A percentile compares a stretch with the other conserved stretches of the same genome.
These are phyloP conservation scores for Enteromius afrohamiltoni DNA, from an alignment of 2,797 vertebrate genomes.

Conservation along the genomic window DNA sequence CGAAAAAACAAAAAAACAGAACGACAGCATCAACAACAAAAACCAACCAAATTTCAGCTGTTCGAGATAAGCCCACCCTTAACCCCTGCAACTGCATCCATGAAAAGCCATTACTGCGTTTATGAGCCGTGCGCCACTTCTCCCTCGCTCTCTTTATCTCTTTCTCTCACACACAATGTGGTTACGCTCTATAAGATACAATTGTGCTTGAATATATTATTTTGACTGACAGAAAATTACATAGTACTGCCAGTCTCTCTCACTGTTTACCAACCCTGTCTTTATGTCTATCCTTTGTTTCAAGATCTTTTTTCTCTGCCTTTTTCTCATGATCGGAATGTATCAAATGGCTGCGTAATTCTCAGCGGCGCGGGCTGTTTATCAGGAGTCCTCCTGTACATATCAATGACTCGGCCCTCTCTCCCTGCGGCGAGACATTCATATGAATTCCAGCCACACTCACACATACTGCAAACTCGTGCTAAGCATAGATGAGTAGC, in stretches of 20 bases:
- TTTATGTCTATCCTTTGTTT: slow-evolving; percentile 69
- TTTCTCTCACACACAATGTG: slow-evolving; percentile 49
- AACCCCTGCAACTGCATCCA: slow-evolving; percentile 53
- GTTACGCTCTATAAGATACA: slow-evolving; percentile 53
- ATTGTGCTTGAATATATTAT: slow-evolving; percentile 55
- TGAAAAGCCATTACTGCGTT: slow-evolving; percentile 56
- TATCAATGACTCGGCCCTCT: slow-evolving; percentile 81
- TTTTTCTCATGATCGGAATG: slow-evolving; percentile 71
- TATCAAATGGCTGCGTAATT: slow-evolving; percentile 77
- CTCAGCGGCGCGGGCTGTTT: slow-evolving; percentile 76
- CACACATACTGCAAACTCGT: slow-evolving; percentile 74
- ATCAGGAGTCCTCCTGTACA: slow-evolving; percentile 80
- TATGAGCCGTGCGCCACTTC: slow-evolving; percentile 54
- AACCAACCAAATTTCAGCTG: slow-evolving; percentile 52
- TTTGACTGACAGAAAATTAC: slow-evolving; percentile 55
- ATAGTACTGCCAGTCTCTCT: slow-evolving; percentile 47
- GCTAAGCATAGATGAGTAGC: slow-evolving; percentile 80
- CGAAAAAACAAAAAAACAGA: slow-evolving; percentile 48
- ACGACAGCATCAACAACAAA: slow-evolving; percentile 42
- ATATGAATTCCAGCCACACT: slow-evolving; percentile 84
- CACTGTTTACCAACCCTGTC: slow-evolving; percentile 65
- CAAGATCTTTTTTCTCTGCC: slow-evolving; percentile 60
- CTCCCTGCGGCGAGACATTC: slow-evolving; percentile 73
- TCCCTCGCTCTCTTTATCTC: slow-evolving; percentile 49
- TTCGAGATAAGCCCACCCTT: slow-evolving; percentile 53